Evolutionary conservation across 2,888 invertebrate genomes (phyloP), one percentile per base, ranked within the genome.

Genomic region (Mythimna loreyi): DNA sequence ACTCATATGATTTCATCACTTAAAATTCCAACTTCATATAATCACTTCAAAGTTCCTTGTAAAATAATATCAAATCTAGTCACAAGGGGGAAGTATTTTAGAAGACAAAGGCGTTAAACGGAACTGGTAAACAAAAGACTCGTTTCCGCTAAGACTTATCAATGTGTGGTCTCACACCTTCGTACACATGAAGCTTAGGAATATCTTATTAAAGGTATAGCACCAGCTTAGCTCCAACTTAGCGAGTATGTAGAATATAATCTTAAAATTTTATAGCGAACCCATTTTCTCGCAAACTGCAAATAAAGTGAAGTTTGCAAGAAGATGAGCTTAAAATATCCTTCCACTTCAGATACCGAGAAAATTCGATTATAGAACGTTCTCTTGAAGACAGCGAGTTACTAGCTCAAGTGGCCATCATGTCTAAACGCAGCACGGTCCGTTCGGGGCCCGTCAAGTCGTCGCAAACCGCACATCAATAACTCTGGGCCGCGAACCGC

Each of bases 401-500:
- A 73, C 73, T 73, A 25, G 59, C 45, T 66, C 77, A 40, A 78
- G 56, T 60, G 49, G 58, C 45, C n/a, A 63, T 70, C 67, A 30
- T 59, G 64, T 84, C 36, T 66, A 78, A 89, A 90, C 87, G 84
- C 79, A 57, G 88, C 90, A 81, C 83, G 68, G 76, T 81, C 70
- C 83, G 79, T 85, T 76, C 78, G 80, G 71, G 85, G 81, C 78
- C 87, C 85, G 90, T 91, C 91, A 83, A 86, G 85, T 88, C 85
- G 62, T 76, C 78, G 82, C 83, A 67, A 81, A 82, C 86, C 92
- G 91, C 92, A 91, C 92, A 93, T 93, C 93, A 91, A 92, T 93
- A 92, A 91, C 90, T 73, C 80, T 82, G 83, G 87, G 86, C 85
- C 85, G 87, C 87, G 86, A 84, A 81, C 90, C 91, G 90, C 92